A percentile compares a stretch with the other conserved stretches of the same genome.
These are phyloP conservation scores for Brachypterus glaber DNA, from an alignment of 2,888 invertebrate species.

Conservation along the genomic window DNA sequence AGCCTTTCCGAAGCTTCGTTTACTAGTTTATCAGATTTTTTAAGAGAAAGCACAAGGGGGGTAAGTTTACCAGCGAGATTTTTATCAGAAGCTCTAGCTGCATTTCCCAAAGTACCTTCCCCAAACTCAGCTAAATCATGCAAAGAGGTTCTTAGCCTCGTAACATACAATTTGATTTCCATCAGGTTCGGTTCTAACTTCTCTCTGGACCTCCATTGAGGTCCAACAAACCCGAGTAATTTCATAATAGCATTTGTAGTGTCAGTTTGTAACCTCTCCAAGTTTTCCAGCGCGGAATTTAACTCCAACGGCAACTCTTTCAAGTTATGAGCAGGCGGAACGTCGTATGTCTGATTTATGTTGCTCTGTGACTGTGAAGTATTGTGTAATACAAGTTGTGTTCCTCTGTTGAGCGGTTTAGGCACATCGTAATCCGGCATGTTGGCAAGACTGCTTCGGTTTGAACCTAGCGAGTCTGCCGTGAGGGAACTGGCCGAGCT, in stretches of 20 bases:
- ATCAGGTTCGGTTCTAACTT: slow-evolving; percentile 68
- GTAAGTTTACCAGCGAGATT: slow-evolving; percentile 59
- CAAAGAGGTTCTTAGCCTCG: slow-evolving; percentile 66
- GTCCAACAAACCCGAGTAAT: slow-evolving; percentile 65
- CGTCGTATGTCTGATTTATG: slow-evolving; percentile 51
- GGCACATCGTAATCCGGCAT: slow-evolving; percentile 66
- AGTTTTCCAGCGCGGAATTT: slow-evolving; percentile 63
- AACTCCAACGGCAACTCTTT: slow-evolving; percentile 66
- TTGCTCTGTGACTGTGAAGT: slow-evolving; percentile 18
- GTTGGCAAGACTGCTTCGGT: slow-evolving; percentile 39
- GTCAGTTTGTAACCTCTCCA: slow-evolving; percentile 67
- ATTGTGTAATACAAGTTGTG: slow-evolving; percentile 30
- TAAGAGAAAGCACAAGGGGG: slow-evolving; percentile 68
- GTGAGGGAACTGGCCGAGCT: slow-evolving; percentile 58
- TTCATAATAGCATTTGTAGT: slow-evolving; percentile 73
- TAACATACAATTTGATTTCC: slow-evolving; percentile 75
- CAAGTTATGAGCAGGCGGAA: slow-evolving; percentile 43
- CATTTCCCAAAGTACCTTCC: slow-evolving; percentile 80
- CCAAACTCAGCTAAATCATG: slow-evolving; percentile 84
- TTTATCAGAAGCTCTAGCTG: slow-evolving; percentile 72
- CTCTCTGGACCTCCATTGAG: slow-evolving; percentile 73
- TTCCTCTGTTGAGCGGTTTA: slow-evolving; percentile 40
- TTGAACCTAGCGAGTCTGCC: slow-evolving; percentile 51
- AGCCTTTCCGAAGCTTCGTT: slow-evolving; percentile 66
- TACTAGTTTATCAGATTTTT: slow-evolving; percentile 70